Evolutionary conservation across 2,888 invertebrate genomes (phyloP).

Genomic region (Hofmannophila pseudospretella): DNA sequence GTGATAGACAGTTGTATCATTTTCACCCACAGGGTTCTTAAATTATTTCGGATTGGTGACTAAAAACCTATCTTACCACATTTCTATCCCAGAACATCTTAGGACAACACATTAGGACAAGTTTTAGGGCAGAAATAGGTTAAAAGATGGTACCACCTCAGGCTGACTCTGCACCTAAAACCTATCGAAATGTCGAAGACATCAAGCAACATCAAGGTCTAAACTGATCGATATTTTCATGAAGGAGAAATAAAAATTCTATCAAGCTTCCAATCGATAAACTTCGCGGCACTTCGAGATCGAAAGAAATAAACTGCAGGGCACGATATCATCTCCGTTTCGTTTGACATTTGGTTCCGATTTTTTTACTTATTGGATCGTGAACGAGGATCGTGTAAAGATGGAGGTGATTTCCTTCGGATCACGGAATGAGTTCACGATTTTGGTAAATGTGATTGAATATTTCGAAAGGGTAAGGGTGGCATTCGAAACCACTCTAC

Average conservation of each 20-base stretch:
- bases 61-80: too few species aligned
- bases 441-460: constrained; percentile 1
- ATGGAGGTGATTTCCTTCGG: not conserved
- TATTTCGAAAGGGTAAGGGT: not conserved
- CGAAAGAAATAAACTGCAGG: constrained; percentile 10
- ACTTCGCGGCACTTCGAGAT: not conserved
- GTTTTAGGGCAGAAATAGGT: too few species aligned
- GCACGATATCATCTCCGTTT: constrained; percentile 25
- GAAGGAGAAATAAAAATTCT: not conserved
- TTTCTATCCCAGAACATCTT: too few species aligned
- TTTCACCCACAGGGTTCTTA: too few species aligned
- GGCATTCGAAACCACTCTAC: not conserved
- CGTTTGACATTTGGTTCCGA: constrained; percentile 19
- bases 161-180: too few species aligned
- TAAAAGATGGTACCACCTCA: too few species aligned
- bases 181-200: too few species aligned
- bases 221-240: not conserved
- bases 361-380: not conserved
- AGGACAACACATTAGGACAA: too few species aligned
- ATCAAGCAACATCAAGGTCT: too few species aligned
- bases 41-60: too few species aligned
- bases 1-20: too few species aligned
- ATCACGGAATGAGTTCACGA: constrained; percentile 5
- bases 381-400: not conserved
- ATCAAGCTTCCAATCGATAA: not conserved